Evolutionary conservation across 2,113 vertebrate genomes (phyloP).

Genomic region (Leptobrachium ailaonicum): DNA sequence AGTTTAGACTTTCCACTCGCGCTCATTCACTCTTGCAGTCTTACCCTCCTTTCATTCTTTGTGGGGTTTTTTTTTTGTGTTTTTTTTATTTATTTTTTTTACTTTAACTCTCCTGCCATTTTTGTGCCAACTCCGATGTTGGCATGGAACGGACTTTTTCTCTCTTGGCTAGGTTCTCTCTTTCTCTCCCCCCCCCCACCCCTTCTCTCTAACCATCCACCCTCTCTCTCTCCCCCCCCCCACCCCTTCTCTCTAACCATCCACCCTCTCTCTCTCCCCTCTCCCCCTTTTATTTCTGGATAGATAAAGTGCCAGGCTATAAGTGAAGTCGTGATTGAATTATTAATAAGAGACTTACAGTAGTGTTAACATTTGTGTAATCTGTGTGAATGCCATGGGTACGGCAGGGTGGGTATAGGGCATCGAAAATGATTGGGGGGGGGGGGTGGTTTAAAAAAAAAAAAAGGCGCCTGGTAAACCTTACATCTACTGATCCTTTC

Average conservation of each 20-base stretch:
- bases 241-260: neutral
- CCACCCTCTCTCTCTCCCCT: neutral
- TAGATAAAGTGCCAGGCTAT: constrained; percentile 41
- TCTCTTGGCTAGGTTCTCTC: constrained; percentile 40
- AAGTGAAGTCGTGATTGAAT: constrained; percentile 49
- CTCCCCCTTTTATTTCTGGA: neutral
- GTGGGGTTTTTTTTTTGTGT: neutral
- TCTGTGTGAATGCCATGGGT: constrained; percentile 31
- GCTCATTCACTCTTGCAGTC: neutral
- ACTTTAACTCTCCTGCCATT: constrained; percentile 13
- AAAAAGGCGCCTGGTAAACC: constrained; percentile 45
- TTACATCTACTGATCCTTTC: constrained; percentile 48
- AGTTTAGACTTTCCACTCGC: neutral
- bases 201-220: constrained; percentile 27
- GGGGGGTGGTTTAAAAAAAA: constrained; percentile 12
- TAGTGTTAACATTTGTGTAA: constrained; percentile 48
- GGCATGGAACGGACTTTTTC: constrained; percentile 35
- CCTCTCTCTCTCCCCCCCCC: constrained; percentile 1
- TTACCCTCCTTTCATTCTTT: neutral
- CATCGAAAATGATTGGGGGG: neutral
- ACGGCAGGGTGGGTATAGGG: constrained; percentile 33
- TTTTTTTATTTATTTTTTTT: constrained; percentile 23
- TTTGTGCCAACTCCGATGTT: constrained; percentile 45
- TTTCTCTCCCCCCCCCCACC: constrained; percentile 31
- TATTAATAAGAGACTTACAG: constrained; percentile 48